These are phyloP conservation scores for Campylorhamphus procurvoides DNA, from an alignment of 2,113 vertebrate genomes.

Conservation along the genomic window DNA sequence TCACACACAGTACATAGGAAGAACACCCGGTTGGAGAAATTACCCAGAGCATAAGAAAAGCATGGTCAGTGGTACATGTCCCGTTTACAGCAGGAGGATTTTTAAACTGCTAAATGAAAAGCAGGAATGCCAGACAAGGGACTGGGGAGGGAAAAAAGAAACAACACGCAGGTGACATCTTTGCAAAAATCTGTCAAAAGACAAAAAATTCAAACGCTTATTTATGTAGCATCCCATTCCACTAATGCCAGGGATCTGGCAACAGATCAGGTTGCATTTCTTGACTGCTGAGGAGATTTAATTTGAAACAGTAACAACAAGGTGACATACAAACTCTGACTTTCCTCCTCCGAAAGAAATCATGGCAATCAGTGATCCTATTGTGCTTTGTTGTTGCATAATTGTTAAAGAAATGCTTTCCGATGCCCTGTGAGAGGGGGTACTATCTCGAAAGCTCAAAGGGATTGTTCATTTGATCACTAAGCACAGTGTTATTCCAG, in stretches of 20 bases:
- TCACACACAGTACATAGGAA: not conserved
- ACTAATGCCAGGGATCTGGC: not conserved
- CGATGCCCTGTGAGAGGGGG: slow-evolving; percentile 65
- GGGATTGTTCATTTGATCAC: slow-evolving; percentile 71
- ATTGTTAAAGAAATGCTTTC: slow-evolving; percentile 70
- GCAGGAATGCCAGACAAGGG: not conserved
- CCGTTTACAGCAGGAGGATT: not conserved
- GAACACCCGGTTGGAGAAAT: not conserved
- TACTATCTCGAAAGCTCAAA: slow-evolving; percentile 72
- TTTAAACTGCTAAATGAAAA: not conserved
- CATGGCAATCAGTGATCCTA: slow-evolving; percentile 5
- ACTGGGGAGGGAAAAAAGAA: accelerated
- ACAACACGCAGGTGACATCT: not conserved
- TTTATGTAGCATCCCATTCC: not conserved
- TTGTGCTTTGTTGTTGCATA: slow-evolving; percentile 70
- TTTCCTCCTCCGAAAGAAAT: slow-evolving; percentile 9
- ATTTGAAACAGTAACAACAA: not conserved
- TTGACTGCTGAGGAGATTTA: not conserved
- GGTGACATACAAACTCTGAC: slow-evolving; percentile 41
- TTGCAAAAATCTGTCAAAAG: not conserved
- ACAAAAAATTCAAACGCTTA: not conserved
- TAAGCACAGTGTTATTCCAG: slow-evolving; percentile 63
- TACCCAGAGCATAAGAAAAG: not conserved
- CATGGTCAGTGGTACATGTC: accelerated
- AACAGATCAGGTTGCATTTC: not conserved